Evolutionary conservation across 2,113 vertebrate species (phyloP).

Genomic region (Albula glossodonta): DNA sequence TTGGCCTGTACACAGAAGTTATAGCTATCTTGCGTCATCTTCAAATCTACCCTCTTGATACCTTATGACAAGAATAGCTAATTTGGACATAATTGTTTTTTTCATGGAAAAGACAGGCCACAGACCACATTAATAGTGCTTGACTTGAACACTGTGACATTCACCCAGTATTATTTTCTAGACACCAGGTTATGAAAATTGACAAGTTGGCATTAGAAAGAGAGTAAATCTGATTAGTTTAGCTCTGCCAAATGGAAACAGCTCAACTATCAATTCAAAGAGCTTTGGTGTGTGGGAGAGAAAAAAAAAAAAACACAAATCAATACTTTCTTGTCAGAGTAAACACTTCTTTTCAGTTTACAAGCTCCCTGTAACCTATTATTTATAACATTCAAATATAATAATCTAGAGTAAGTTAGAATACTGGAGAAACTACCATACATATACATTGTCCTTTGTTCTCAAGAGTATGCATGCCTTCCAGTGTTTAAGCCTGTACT

Average conservation of each 20-base stretch:
- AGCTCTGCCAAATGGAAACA: too few species aligned
- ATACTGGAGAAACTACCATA: background rate
- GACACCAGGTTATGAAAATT: background rate
- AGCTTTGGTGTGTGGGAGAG: background rate
- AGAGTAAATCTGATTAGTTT: background rate
- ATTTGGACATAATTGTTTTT: background rate
- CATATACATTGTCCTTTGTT: background rate
- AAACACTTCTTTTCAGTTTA: background rate
- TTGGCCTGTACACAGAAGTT: constrained; percentile 1
- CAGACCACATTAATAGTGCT: background rate
- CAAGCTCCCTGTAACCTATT: background rate
- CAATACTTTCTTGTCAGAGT: background rate
- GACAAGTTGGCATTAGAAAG: background rate
- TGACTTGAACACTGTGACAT: background rate
- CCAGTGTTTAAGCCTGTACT: constrained; percentile 3
- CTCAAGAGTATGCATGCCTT: background rate
- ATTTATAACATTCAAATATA: constrained; percentile 3
- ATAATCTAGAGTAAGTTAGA: background rate
- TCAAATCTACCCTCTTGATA: background rate
- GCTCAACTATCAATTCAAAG: too few species aligned
- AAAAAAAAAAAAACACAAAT: background rate
- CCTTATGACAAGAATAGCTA: background rate
- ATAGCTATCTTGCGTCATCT: background rate
- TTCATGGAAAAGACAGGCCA: background rate
- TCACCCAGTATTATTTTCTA: background rate